These are phyloP conservation scores for Notechis scutatus DNA, from an alignment of 2,113 vertebrate genomes.

Conservation along the genomic window DNA sequence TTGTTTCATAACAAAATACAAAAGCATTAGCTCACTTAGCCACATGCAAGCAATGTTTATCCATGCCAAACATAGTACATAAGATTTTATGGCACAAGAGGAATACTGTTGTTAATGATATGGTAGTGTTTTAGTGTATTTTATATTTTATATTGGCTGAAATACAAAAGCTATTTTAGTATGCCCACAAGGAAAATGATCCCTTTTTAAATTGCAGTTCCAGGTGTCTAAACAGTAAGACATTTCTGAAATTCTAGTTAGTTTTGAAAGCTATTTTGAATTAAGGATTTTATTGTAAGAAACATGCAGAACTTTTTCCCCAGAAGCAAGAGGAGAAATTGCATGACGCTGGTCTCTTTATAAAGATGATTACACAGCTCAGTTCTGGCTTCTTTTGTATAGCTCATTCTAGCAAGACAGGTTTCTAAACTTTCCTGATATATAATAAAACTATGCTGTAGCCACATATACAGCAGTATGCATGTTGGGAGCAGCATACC, in stretches of 20 bases:
- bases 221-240: not conserved
- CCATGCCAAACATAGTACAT: not conserved
- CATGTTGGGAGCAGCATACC: not conserved
- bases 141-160: not conserved
- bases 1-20: not conserved
- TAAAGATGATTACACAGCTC: not conserved
- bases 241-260: not conserved
- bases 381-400: not conserved
- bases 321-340: not conserved
- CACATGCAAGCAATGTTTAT: not conserved
- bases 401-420: not conserved
- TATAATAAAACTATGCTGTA: not conserved
- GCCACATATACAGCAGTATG: not conserved
- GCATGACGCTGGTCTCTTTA: too few species aligned
- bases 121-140: not conserved
- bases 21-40: not conserved
- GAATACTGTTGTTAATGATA: not conserved
- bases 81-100: not conserved
- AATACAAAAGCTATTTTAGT: not conserved
- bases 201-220: not conserved
- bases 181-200: not conserved
- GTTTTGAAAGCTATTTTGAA: not conserved
- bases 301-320: not conserved
- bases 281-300: not conserved
- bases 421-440: not conserved